Base-by-base conservation (phyloP, 37 sponge, comb jelly and placozoan species). In the Cliona cf. orientalis region DNA sequence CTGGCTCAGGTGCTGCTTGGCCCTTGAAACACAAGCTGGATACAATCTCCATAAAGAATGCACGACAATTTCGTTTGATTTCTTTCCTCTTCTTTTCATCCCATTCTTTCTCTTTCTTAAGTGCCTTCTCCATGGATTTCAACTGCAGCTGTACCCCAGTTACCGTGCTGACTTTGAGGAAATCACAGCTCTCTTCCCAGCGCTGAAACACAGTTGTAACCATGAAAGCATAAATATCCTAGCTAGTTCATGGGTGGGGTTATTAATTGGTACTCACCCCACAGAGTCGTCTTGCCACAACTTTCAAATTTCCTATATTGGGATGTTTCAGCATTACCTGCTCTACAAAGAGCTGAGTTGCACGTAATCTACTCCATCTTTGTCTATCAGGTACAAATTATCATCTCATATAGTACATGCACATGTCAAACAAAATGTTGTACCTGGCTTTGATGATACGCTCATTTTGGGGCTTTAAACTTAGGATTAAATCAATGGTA, bases 1-100 rank as follows among this genome's bases (percentile, higher is more conserved):
- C 87, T 58, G 71, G 72, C 67, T 86, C 77, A 53, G 91, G 91
- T 32, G 83, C 66, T 29, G 45, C 67, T 25, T 64, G 34, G 9
- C 46, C 65, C 17, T 87, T 87, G 72, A 91, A 91, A 42, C 91
- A 91, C n/a, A 91, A 69, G 5, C 60, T 61, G 38, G 89, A 84
- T 7, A 87, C 74, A 34, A 88, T 66, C 57, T 92, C 89, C 69
- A 84, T 76, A 59, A 87, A 88, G 55, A 79, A 87, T 1, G 31
- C 25, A 33, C 58, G 46, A 72, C 88, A 87, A 67, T 46, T 55
- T 21, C 65, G 57, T 19, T 45, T 38, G 45, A 87, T 45, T 4
- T 25, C 57, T 14, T 68, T 56, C 19, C 65, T 58, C 21, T 76
- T 0, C 2, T 21, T n/a, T 55, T 25, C 35, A n/a, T 73, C 32